A percentile compares a stretch with the other conserved stretches of the same genome.
phyloP scores from a whole-genome alignment of 2,797 vertebrate genomes.

The Scarus forsteni region DNA sequence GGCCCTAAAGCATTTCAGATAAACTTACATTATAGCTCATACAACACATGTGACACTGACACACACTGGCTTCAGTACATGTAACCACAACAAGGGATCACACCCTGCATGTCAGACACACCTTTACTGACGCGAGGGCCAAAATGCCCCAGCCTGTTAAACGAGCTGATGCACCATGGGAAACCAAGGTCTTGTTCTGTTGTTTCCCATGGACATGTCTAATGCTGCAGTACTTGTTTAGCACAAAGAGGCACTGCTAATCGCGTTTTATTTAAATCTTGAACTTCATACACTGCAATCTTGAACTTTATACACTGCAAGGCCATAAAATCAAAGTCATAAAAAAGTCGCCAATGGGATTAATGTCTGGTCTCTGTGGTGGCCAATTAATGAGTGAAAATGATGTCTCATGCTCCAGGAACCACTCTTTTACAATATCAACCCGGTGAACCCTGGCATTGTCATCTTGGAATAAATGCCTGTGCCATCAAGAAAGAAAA shows the following conservation, averaged over 20 bases:
- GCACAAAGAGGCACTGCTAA: neutral
- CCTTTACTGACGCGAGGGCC: conserved; percentile 13
- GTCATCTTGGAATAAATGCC: too few relatives aligned
- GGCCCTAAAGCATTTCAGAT: neutral
- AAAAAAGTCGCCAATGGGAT: too few relatives aligned
- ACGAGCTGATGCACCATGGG: conserved; percentile 49
- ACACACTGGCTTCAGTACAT: neutral
- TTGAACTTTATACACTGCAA: too few relatives aligned
- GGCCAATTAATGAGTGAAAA: too few relatives aligned
- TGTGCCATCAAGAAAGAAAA: too few relatives aligned
- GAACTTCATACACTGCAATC: too few relatives aligned
- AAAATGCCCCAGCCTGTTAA: conserved; percentile 52
- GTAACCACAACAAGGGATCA: conserved; percentile 1
- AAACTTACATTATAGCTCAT: neutral
- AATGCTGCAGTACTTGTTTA: neutral
- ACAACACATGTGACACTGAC: neutral
- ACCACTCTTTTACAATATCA: too few relatives aligned
- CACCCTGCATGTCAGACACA: conserved; percentile 37
- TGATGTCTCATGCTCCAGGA: too few relatives aligned
- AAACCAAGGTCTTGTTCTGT: conserved; percentile 1
- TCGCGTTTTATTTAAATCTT: neutral
- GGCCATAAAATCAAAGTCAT: too few relatives aligned
- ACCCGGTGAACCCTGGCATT: too few relatives aligned
- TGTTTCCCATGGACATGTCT: neutral
- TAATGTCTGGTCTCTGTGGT: too few relatives aligned